Evolutionary conservation across 37 sponge, comb jelly and placozoan genomes (phyloP).

Genomic region (Beroe forskalii): DNA sequence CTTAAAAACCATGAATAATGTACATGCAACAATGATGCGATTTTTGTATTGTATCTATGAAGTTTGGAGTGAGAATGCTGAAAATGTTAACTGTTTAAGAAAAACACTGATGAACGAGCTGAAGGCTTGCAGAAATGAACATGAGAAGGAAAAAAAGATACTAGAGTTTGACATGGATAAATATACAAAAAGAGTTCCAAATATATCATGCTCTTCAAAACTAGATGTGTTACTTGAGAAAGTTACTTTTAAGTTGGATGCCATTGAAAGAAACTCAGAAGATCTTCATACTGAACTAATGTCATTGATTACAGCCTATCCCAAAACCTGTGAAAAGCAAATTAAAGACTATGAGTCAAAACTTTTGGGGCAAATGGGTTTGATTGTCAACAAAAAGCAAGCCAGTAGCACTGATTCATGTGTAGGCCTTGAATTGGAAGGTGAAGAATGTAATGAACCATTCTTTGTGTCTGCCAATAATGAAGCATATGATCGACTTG

Average conservation of each 20-base stretch:
- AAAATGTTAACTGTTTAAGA: not conserved
- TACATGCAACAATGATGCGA: not conserved
- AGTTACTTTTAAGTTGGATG: not conserved
- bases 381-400: not conserved
- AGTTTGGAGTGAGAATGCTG: not conserved
- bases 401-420: not conserved
- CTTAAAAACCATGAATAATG: not conserved
- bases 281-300: not conserved
- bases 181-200: not conserved
- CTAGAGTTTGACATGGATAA: slow-evolving; percentile 5
- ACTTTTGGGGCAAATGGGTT: not conserved
- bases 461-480: not conserved
- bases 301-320: slow-evolving; percentile 6
- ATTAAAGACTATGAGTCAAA: not conserved
- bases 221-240: not conserved
- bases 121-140: not conserved
- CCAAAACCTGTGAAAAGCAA: slow-evolving; percentile 1
- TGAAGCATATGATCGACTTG: not conserved
- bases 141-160: not conserved
- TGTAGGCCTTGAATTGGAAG: not conserved
- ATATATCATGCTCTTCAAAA: not conserved
- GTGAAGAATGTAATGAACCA: not conserved
- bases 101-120: not conserved
- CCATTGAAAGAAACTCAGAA: not conserved
- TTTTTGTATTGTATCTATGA: slow-evolving; percentile 15